Evolutionary conservation across 2,888 invertebrate genomes (phyloP), one percentile per base, ranked within the genome.

Genomic region (Sepioteuthis lessoniana): DNA sequence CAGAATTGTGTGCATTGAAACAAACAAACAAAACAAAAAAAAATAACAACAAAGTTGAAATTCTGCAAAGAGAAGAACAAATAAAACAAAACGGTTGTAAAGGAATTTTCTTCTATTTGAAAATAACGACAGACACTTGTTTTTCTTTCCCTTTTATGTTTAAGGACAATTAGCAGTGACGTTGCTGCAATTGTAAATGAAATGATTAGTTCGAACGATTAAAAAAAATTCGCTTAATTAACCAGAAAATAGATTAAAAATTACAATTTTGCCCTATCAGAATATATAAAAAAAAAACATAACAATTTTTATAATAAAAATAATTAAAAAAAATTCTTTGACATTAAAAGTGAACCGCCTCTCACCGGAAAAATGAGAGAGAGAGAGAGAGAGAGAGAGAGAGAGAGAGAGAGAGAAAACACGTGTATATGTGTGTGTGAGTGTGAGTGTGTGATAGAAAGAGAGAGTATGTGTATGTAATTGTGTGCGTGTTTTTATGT

Each of bases 141-240:
- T 76, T 76, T 76, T n/a, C n/a, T 76, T 76, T n/a, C 35, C n/a
- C 76, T 35, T 76, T 76, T 76, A 76, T 76, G n/a, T 76, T 76
- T 13, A n/a, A 35, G 76, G n/a, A 76, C 76, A 76, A 76, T 76
- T 76, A 76, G n/a, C 76, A 35, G 35, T 76, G 76, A 76, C n/a
- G 76, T 76, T 76, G n/a, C 35, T 3, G 35, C 13, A n/a, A 76
- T 35, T 35, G 76, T 4, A 76, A 76, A 76, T 76, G 76, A 76
- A 60, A 60, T 60, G 60, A 60, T 28, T 60, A 28, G 31, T 60
- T 28, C 31, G 31, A 60, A 76, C 4, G 35, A 76, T 76, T 13
- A 76, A 76, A 76, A 35, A n/a, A 76, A 28, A 21, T 55, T 76
- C n/a, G 16, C n/a, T 76, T 76, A 76, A 76, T 76, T 76, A 76